phyloP scores from a whole-genome alignment of 2,888 invertebrate species.

The Caenorhabditis becei region DNA sequence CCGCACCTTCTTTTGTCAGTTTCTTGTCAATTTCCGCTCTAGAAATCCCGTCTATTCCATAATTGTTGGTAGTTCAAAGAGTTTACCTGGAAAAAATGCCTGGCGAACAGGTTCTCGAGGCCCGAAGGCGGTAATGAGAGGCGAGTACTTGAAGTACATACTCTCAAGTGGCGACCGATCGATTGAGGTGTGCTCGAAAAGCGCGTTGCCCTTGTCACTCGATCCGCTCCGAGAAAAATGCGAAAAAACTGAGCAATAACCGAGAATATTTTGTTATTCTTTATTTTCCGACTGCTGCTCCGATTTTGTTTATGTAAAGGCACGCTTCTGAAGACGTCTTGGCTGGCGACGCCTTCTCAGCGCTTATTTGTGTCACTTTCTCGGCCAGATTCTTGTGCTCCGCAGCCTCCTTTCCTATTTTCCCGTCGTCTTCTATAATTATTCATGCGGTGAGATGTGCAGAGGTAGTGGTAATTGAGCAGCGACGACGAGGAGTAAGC shows the following conservation, averaged over 20 bases:
- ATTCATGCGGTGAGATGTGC: constrained; percentile 32
- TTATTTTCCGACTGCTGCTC: too few relatives aligned
- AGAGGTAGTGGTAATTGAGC: constrained; percentile 35
- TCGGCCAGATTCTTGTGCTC: neutral
- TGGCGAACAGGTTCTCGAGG: constrained; percentile 41
- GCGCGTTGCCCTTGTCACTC: constrained; percentile 37
- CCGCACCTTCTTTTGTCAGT: neutral
- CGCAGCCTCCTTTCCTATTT: constrained; percentile 4
- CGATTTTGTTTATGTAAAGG: neutral
- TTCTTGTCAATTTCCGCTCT: too few relatives aligned
- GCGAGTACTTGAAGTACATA: constrained; percentile 57
- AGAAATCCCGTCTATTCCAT: too few relatives aligned
- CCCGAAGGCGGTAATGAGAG: constrained; percentile 56
- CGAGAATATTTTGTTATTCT: neutral
- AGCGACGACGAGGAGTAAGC: neutral
- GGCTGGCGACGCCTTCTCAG: neutral
- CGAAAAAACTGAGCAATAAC: constrained; percentile 2
- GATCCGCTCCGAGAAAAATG: constrained; percentile 13
- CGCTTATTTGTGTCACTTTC: neutral
- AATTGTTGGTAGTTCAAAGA: too few relatives aligned
- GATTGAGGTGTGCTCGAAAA: constrained; percentile 47
- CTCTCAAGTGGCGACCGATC: constrained; percentile 54
- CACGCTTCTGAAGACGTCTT: neutral
- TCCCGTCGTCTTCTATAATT: constrained; percentile 25
- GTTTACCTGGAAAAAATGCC: neutral